phyloP scores from a whole-genome alignment of 2,113 vertebrate genomes.

The Acrocephalus kingi region DNA sequence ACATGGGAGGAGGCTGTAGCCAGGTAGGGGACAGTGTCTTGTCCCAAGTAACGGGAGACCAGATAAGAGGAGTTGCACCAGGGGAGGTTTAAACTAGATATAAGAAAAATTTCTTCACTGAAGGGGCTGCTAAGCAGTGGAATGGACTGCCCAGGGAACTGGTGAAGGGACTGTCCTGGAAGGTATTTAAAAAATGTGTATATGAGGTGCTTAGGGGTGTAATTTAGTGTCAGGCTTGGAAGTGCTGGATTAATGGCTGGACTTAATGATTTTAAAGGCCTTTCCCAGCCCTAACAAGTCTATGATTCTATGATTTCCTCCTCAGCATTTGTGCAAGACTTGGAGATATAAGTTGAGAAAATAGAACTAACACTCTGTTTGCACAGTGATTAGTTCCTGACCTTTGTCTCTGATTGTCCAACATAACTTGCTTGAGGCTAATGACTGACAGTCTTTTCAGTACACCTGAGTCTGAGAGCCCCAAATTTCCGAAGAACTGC shows the following conservation, averaged over 20 bases:
- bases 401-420: background rate
- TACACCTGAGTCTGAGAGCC: background rate
- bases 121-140: background rate
- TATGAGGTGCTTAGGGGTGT: background rate
- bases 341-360: background rate
- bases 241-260: background rate
- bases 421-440: background rate
- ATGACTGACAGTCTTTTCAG: background rate
- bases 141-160: background rate
- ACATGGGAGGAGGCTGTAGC: background rate
- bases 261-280: background rate
- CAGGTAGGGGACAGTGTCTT: background rate
- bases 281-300: background rate
- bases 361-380: background rate
- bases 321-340: background rate
- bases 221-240: background rate
- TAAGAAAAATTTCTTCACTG: background rate
- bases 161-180: background rate
- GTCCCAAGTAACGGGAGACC: background rate
- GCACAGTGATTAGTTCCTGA: accelerated
- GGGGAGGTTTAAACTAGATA: background rate
- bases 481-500: background rate
- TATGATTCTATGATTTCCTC: background rate
- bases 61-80: background rate
- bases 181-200: background rate